These are phyloP conservation scores for Picathartes gymnocephalus DNA, from an alignment of 2,113 vertebrate genomes.

Conservation along the genomic window DNA sequence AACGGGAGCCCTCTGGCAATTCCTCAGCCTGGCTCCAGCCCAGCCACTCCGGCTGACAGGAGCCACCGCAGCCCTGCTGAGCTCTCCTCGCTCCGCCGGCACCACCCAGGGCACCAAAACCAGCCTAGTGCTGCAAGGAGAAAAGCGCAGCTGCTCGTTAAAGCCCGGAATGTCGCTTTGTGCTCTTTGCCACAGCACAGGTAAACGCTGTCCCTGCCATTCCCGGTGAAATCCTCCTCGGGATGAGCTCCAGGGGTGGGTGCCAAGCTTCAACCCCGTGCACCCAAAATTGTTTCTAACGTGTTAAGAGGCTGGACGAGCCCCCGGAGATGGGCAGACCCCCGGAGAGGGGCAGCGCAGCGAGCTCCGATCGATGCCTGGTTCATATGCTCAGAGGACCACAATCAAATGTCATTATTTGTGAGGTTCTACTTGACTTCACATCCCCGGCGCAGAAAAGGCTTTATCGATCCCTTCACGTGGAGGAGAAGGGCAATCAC, in stretches of 20 bases:
- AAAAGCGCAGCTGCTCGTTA: not conserved
- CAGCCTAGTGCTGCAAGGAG: rapidly evolving
- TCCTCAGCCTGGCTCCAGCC: slow-evolving; percentile 12
- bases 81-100: not conserved
- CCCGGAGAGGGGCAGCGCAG: not conserved
- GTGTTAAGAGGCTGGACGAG: slow-evolving; percentile 42
- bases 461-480: slow-evolving; percentile 81
- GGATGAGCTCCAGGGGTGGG: not conserved
- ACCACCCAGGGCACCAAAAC: not conserved
- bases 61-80: not conserved
- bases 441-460: slow-evolving; percentile 81
- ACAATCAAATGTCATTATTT: slow-evolving; percentile 88
- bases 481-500: slow-evolving; percentile 81
- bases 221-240: not conserved
- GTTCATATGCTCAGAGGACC: slow-evolving; percentile 66
- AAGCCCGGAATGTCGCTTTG: not conserved
- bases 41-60: not conserved
- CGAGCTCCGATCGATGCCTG: slow-evolving; percentile 75
- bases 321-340: not conserved
- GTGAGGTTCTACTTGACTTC: slow-evolving; percentile 90
- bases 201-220: rapidly evolving
- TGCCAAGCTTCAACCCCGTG: not conserved
- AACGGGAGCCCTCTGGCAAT: slow-evolving; percentile 50
- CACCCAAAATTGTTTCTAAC: slow-evolving; percentile 18
- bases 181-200: not conserved